Evolutionary conservation across 1,140 invertebrate genomes (phyloP).

Genomic region (Chironomus tepperi): DNA sequence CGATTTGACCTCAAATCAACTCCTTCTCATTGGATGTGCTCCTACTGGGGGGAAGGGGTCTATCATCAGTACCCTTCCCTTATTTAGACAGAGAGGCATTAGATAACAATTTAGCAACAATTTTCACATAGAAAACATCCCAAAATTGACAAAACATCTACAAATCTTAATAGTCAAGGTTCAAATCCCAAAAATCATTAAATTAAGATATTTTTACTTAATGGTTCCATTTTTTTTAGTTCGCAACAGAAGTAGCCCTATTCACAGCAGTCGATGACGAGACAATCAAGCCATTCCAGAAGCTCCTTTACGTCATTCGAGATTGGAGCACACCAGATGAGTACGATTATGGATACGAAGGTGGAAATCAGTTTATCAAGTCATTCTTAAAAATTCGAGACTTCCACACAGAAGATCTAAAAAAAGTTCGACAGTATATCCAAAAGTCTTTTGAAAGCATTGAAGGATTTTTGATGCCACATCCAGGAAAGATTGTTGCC

Average conservation of each 20-base stretch:
- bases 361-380: not conserved
- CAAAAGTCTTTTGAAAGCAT: not conserved
- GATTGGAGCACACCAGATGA: constrained; percentile 21
- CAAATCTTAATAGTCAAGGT: no score
- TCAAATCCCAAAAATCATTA: no score
- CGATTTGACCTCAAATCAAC: no score
- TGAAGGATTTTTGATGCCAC: not conserved
- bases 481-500: constrained; percentile 19
- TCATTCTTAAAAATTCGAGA: constrained; percentile 4
- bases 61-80: no score
- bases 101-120: no score
- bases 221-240: not conserved
- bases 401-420: not conserved
- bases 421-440: not conserved
- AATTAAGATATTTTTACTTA: no score
- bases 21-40: no score
- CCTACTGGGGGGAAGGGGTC: no score
- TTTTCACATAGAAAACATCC: no score
- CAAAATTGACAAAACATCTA: no score
- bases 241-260: not conserved
- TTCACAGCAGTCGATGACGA: not conserved
- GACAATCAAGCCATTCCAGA: constrained; percentile 12
- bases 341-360: not conserved
- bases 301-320: not conserved
- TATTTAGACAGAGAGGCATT: no score